Evolutionary conservation across 2,113 vertebrate genomes (phyloP).

Genomic region (Poicephalus gulielmi): DNA sequence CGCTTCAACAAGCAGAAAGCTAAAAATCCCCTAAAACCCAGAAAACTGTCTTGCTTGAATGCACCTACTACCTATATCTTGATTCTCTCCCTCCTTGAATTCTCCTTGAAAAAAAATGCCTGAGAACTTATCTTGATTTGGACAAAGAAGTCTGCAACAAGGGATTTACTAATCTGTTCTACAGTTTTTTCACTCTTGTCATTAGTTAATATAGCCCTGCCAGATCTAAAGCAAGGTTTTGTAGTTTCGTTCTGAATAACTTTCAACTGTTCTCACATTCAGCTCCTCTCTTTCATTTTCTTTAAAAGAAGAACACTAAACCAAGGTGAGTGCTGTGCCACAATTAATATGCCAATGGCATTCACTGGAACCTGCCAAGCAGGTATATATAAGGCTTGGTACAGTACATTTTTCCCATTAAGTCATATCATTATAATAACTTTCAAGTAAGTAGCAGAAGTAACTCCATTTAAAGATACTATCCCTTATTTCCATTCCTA

Average conservation of each 20-base stretch:
- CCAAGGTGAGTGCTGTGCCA: background rate
- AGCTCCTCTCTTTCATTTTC: conserved; percentile 14
- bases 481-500: background rate
- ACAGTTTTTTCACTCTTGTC: conserved; percentile 14
- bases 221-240: conserved; percentile 31
- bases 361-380: background rate
- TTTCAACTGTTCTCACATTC: conserved; percentile 3
- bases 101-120: conserved; percentile 20
- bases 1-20: conserved; percentile 12
- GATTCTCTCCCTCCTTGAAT: conserved; percentile 6
- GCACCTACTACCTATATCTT: background rate
- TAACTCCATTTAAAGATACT: background rate
- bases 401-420: background rate
- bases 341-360: conserved; percentile 21
- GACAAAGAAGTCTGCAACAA: background rate
- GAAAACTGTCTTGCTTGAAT: conserved; percentile 6
- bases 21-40: background rate
- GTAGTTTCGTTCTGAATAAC: conserved; percentile 41
- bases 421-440: background rate
- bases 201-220: background rate
- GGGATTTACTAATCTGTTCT: conserved; percentile 45
- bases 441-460: conserved; percentile 19
- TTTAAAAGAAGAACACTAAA: conserved; percentile 44
- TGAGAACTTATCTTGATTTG: conserved; percentile 42
- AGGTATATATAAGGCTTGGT: background rate